phyloP scores from a whole-genome alignment of 2,113 vertebrate species.

The Leptobrachium leishanense region DNA sequence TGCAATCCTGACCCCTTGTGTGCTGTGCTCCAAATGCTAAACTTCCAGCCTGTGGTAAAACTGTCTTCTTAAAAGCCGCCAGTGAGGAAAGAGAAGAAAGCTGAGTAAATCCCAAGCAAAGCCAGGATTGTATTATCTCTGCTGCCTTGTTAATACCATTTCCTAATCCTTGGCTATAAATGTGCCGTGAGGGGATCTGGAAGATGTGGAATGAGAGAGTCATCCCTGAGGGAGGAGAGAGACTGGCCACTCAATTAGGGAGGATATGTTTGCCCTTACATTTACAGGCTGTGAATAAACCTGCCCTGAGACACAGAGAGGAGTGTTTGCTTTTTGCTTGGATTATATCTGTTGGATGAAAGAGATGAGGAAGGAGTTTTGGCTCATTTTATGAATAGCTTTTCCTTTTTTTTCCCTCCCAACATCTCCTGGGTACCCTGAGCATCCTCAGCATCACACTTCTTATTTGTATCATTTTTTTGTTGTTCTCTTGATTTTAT shows the following conservation, averaged over 20 bases:
- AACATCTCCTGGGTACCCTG: neutral
- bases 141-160: slow-evolving; percentile 49
- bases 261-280: slow-evolving; percentile 30
- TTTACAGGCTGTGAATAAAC: slow-evolving; percentile 17
- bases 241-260: slow-evolving; percentile 46
- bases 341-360: slow-evolving; percentile 23
- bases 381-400: slow-evolving; percentile 12
- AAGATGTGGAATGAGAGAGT: slow-evolving; percentile 41
- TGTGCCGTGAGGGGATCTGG: slow-evolving; percentile 18
- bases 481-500: neutral
- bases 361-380: slow-evolving; percentile 3
- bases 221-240: slow-evolving; percentile 45
- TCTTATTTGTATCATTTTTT: neutral
- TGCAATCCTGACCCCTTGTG: neutral
- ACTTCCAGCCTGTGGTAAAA: neutral
- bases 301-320: slow-evolving; percentile 36
- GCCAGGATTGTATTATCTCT: slow-evolving; percentile 4
- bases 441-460: neutral
- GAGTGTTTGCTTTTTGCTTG: slow-evolving; percentile 31
- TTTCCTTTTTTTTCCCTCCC: neutral
- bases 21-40: neutral
- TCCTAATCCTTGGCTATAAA: slow-evolving; percentile 50
- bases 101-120: slow-evolving; percentile 51
- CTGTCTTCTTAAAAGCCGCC: slow-evolving; percentile 23
- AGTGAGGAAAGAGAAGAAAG: slow-evolving; percentile 21